Evolutionary conservation across 2,797 vertebrate genomes (phyloP), one percentile per base, ranked within the genome.

Genomic region (Acanthiza pusilla): DNA sequence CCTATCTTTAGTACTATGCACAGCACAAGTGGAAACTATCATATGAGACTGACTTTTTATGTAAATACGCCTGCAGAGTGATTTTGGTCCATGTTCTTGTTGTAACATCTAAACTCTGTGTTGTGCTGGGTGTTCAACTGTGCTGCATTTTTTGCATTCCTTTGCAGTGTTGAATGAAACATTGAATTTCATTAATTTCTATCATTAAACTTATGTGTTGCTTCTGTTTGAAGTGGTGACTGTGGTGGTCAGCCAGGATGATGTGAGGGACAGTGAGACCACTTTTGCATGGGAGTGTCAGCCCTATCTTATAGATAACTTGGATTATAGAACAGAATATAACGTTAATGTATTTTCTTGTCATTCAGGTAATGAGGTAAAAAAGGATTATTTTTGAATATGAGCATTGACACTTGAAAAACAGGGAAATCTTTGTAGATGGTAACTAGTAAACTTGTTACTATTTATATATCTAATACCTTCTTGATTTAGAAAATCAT

Each of bases 391-490:
- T 53, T 74, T 60, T 32, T 30, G 3, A 65, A 36, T 25, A 67
- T 38, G 29, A 67, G 5, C 47, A 15, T 2, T 45, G 26, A 29
- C 1, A 1, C 14, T 60, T 77, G 42, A 73, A 86, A 85, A 82
- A 14, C 30, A 10, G 38, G 27, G 38, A 88, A 34, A 7, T 73
- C 47, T 78, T 68, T 27, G 61, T 88, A 70, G 76, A 53, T 72
- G 48, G 10, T 38, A 79, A 50, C 68, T 76, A 66, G 55, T 83
- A 63, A 91, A 78, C 58, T 36, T 45, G 57, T 70, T 82, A 38
- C 94, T 95, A 73, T 94, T 93, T 94, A 81, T 96, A 86, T 79
- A 92, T 66, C 32, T 91, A 72, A 71, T 93, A 88, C 12, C 13
- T 45, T 60, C 85, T 88, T 71, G 67, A 70, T 91, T 82, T 94